Conservation (phyloP, 2,888 invertebrate genomes). For the Criorhina ranunculi region DNA sequence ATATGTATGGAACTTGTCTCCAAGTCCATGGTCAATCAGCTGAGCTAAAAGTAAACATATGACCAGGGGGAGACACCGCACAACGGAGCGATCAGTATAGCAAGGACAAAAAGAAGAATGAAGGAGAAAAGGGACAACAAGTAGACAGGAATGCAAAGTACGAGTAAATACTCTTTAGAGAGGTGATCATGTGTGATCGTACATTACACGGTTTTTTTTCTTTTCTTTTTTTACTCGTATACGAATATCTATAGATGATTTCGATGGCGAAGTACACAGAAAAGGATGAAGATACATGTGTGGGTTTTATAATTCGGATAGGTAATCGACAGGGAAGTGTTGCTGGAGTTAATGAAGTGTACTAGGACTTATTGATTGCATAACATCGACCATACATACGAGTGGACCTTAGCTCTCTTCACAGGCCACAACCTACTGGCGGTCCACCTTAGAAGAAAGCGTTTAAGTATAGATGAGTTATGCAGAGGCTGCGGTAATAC, state of each 20-base stretch:
- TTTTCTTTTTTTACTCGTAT: no score
- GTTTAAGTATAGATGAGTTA: no score
- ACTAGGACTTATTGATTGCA: not conserved
- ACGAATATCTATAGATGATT: constrained; percentile 14
- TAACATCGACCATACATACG: no score
- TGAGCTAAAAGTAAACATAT: constrained; percentile 71
- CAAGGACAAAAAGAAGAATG: constrained; percentile 57
- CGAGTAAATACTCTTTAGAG: constrained; percentile 25
- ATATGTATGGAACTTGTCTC: constrained; percentile 1
- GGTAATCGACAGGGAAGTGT: constrained; percentile 25
- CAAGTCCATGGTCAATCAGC: constrained; percentile 69
- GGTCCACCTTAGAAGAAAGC: no score
- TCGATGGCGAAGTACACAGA: constrained; percentile 47
- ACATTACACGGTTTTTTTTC: constrained; percentile 16
- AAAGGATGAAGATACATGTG: constrained; percentile 3
- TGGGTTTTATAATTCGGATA: constrained; percentile 37
- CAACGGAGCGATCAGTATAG: constrained; percentile 20
- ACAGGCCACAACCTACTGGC: no score
- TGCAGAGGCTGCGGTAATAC: no score
- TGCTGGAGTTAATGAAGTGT: constrained; percentile 27
- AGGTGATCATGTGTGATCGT: constrained; percentile 56
- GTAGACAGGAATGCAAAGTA: constrained; percentile 57
- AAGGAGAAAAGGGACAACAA: constrained; percentile 29
- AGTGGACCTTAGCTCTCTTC: no score
- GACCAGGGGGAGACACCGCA: constrained; percentile 35